Conservation (phyloP, 2,113 vertebrate species). For the Ginglymostoma cirratum region DNA sequence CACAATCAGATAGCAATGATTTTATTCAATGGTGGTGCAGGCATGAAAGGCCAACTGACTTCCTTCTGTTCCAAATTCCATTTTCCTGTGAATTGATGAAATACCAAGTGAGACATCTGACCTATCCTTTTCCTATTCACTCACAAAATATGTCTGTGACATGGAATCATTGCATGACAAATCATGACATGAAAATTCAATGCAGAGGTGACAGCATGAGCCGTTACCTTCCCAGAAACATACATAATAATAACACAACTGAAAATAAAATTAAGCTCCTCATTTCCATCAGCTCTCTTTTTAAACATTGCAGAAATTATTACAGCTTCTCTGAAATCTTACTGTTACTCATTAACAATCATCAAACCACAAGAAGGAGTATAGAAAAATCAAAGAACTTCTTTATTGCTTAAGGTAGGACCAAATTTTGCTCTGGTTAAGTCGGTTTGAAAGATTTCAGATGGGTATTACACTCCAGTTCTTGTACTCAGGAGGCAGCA, state of each 20-base stretch:
- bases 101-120: not conserved
- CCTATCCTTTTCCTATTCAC: not conserved
- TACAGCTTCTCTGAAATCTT: not conserved
- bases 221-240: not conserved
- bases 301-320: not conserved
- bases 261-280: not conserved
- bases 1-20: no score
- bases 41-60: no score
- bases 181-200: not conserved
- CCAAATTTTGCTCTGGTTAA: not conserved
- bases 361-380: not conserved
- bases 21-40: no score
- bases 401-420: not conserved
- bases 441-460: not conserved
- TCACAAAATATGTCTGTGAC: not conserved
- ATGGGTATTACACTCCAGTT: not conserved
- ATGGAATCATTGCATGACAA: not conserved
- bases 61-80: no score
- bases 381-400: not conserved
- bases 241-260: no score
- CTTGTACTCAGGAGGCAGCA: not conserved
- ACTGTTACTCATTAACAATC: not conserved
- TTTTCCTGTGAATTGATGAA: not conserved
- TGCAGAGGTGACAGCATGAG: not conserved
- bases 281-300: not conserved